Conservation (phyloP, 37 sponge, comb jelly and placozoan species). For the Aplysina aerophoba region DNA sequence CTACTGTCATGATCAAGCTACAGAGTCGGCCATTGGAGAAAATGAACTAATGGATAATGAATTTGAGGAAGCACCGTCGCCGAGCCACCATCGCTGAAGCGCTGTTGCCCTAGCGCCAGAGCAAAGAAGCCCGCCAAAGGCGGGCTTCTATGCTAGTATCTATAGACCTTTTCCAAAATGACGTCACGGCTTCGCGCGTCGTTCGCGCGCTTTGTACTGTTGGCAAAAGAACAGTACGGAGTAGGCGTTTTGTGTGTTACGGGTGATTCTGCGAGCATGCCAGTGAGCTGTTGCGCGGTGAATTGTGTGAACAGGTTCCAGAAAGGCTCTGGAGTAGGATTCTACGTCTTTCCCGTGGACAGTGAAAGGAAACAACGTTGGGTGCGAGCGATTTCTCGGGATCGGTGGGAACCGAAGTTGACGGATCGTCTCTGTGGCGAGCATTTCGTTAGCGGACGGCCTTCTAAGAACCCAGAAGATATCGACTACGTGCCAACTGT, state of each 20-base stretch:
- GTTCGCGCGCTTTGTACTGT: neutral
- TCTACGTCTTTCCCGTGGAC: slow-evolving; percentile 11
- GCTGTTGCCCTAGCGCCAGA: too few relatives aligned
- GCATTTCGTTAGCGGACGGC: slow-evolving; percentile 10
- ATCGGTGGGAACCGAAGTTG: neutral
- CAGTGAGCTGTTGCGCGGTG: slow-evolving; percentile 26
- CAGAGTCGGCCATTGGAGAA: too few relatives aligned
- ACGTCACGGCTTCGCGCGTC: slow-evolving; percentile 16
- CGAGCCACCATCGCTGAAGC: too few relatives aligned
- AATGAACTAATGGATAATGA: too few relatives aligned
- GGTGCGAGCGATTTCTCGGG: neutral
- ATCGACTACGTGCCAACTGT: slow-evolving; percentile 16
- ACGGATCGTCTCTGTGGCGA: slow-evolving; percentile 15
- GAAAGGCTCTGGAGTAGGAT: neutral
- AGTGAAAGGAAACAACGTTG: neutral
- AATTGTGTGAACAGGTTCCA: slow-evolving; percentile 2
- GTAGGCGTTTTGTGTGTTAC: neutral
- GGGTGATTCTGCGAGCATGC: neutral
- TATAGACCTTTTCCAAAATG: slow-evolving; percentile 23
- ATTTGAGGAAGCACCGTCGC: too few relatives aligned
- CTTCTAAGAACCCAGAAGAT: slow-evolving; percentile 3
- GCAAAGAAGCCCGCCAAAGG: too few relatives aligned
- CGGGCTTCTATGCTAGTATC: too few relatives aligned
- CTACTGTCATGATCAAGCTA: too few relatives aligned
- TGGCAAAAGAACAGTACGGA: neutral